phyloP scores from a whole-genome alignment of 1,140 invertebrate species.

The Bradynema listronoti region DNA sequence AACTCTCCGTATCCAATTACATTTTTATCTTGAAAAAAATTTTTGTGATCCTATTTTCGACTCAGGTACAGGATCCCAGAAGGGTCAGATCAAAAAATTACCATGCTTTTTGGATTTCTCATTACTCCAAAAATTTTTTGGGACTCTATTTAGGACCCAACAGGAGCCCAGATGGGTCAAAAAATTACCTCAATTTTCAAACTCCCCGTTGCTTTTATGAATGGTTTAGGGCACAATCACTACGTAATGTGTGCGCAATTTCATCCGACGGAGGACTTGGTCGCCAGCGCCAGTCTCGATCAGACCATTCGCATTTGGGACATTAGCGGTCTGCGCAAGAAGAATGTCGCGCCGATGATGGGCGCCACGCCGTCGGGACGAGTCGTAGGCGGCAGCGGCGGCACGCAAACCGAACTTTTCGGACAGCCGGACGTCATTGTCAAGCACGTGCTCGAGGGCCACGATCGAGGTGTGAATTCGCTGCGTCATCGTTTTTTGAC shows the following conservation, averaged over 20 bases:
- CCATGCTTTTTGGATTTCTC: too few species aligned
- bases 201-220: too few species aligned
- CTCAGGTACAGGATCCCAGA: too few species aligned
- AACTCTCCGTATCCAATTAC: too few species aligned
- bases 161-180: too few species aligned
- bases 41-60: too few species aligned
- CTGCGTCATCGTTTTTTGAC: too few species aligned
- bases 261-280: conserved; percentile 88
- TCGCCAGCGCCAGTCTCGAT: conserved; percentile 93
- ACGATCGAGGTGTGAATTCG: conserved; percentile 71
- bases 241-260: conserved; percentile 99
- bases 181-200: too few species aligned
- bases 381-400: conserved; percentile 53
- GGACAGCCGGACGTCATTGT: conserved; percentile 86
- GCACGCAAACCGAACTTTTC: conserved; percentile 84
- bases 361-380: conserved; percentile 65
- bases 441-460: conserved; percentile 93
- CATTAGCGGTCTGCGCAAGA: conserved; percentile 87
- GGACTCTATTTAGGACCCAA: too few species aligned
- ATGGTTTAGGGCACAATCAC: conserved; percentile 82
- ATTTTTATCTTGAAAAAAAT: conserved; percentile 16
- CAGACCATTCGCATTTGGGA: conserved; percentile 98
- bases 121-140: too few species aligned
- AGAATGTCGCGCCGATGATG: conserved; percentile 86
- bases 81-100: too few species aligned